A percentile compares a stretch with the other conserved stretches of the same genome.
phyloP scores from a whole-genome alignment of 1,140 invertebrate genomes.

The Ctenoplectra terminalis region DNA sequence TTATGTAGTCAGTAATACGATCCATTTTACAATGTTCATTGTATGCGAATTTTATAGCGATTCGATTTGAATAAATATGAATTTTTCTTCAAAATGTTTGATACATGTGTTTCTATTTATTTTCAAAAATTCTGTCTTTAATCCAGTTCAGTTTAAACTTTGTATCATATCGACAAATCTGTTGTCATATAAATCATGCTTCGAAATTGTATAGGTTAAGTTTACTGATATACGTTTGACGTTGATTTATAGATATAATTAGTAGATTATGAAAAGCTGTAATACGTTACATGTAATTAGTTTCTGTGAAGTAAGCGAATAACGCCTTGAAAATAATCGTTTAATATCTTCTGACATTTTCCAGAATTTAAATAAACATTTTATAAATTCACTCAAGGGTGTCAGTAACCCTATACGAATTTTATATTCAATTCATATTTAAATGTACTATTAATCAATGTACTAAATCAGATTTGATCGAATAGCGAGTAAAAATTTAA shows the following conservation, averaged over 20 bases:
- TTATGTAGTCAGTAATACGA: neutral
- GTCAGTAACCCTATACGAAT: neutral
- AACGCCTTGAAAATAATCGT: neutral
- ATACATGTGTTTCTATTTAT: neutral
- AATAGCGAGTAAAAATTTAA: neutral
- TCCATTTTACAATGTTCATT: neutral
- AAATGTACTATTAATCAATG: neutral
- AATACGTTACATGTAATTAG: neutral
- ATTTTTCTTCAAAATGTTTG: neutral
- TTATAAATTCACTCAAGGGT: neutral
- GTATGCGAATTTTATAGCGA: neutral
- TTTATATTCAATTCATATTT: neutral
- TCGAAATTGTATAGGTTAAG: neutral
- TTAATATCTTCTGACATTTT: neutral
- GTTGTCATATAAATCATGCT: neutral
- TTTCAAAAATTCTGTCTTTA: neutral
- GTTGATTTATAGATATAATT: neutral
- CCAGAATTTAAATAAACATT: neutral
- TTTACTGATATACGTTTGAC: neutral
- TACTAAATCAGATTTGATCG: neutral
- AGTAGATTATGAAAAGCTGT: neutral
- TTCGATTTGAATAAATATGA: too few species aligned
- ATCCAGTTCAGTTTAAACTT: neutral
- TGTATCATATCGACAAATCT: neutral
- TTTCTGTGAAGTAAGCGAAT: neutral